Evolutionary conservation across 2,797 vertebrate species (phyloP).

Genomic region (Holocentrus rufus): DNA sequence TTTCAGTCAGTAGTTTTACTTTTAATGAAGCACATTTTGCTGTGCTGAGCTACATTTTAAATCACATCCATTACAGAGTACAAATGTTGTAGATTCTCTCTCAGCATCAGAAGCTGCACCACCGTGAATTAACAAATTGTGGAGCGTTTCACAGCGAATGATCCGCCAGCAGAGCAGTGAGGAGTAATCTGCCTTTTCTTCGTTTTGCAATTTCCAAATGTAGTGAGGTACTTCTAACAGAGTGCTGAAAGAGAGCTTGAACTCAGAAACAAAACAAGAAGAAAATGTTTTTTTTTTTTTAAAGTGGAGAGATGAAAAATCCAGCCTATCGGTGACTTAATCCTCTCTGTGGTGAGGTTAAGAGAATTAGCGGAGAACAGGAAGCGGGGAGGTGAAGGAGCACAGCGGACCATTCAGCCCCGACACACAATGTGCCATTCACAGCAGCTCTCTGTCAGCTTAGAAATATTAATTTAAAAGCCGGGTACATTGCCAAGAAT

Average conservation of each 20-base stretch:
- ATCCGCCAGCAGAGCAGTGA: too few relatives aligned
- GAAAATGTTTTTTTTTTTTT: neutral
- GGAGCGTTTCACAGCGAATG: too few relatives aligned
- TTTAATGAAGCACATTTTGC: too few relatives aligned
- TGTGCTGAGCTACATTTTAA: too few relatives aligned
- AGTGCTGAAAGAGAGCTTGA: neutral
- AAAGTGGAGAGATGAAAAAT: neutral
- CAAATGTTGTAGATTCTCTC: too few relatives aligned
- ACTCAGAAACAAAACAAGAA: neutral
- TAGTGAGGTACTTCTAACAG: too few relatives aligned
- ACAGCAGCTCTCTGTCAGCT: slow-evolving; percentile 26
- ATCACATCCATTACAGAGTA: too few relatives aligned
- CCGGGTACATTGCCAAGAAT: slow-evolving; percentile 6
- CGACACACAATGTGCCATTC: slow-evolving; percentile 19
- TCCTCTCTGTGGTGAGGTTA: neutral
- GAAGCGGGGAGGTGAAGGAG: slow-evolving; percentile 1
- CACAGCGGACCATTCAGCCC: slow-evolving; percentile 9
- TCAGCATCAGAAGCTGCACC: too few relatives aligned
- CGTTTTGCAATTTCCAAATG: too few relatives aligned
- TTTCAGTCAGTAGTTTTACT: too few relatives aligned
- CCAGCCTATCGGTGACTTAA: neutral
- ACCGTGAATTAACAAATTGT: too few relatives aligned
- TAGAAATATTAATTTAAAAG: slow-evolving; percentile 23
- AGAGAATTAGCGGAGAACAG: neutral
- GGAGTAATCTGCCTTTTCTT: too few relatives aligned